Evolutionary conservation across 1,140 invertebrate species (phyloP).

Genomic region (Tetragnatha versicolor): DNA sequence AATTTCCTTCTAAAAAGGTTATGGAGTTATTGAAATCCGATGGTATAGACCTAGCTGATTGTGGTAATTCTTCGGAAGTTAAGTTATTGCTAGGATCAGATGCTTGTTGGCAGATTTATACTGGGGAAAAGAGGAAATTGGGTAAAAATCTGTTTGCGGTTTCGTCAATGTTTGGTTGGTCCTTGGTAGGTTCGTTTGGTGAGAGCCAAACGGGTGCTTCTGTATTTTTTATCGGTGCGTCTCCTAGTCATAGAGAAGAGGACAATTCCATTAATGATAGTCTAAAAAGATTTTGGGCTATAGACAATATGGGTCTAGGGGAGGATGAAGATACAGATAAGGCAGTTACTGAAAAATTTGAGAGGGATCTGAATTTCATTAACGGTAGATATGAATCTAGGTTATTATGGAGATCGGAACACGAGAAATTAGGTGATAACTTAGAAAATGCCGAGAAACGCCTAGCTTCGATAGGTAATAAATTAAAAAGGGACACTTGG

Average conservation of each 20-base stretch:
- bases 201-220: background rate
- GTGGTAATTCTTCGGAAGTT: background rate
- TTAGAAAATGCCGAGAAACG: background rate
- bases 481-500: background rate
- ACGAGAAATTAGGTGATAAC: background rate
- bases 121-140: background rate
- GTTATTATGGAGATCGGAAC: background rate
- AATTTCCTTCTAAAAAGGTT: background rate
- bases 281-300: background rate
- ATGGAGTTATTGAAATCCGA: background rate
- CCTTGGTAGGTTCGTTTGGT: background rate
- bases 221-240: background rate
- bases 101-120: background rate
- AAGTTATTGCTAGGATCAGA: background rate
- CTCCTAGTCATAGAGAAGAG: background rate
- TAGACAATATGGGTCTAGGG: background rate
- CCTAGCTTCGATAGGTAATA: background rate
- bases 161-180: background rate
- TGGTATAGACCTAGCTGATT: background rate
- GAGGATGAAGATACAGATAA: background rate
- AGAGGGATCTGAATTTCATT: background rate
- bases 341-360: background rate
- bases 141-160: background rate
- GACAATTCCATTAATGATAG: background rate
- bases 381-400: background rate